Conservation (phyloP, 1,140 invertebrate genomes). For the Acromyrmex heyeri region DNA sequence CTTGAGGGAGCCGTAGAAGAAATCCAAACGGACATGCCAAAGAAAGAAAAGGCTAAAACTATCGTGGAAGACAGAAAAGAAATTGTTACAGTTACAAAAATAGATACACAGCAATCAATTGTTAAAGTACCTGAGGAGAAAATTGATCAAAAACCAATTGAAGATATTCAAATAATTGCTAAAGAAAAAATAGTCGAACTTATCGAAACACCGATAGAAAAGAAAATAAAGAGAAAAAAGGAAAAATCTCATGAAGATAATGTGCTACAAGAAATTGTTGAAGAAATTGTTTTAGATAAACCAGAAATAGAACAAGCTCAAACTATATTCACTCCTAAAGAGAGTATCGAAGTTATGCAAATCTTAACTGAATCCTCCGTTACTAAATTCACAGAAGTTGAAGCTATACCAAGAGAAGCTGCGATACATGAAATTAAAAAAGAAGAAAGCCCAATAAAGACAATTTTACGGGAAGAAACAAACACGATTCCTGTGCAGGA, state of each 20-base stretch:
- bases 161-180: constrained; percentile 48
- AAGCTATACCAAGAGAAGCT: constrained; percentile 14
- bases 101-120: constrained; percentile 39
- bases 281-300: constrained; percentile 61
- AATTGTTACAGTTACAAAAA: constrained; percentile 20
- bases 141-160: constrained; percentile 54
- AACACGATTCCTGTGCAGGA: constrained; percentile 32
- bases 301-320: constrained; percentile 34
- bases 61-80: constrained; percentile 46
- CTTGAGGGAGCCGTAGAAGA: constrained; percentile 73
- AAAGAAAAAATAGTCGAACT: constrained; percentile 71
- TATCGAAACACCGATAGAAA: constrained; percentile 62
- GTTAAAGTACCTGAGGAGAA: constrained; percentile 70
- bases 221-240: constrained; percentile 59
- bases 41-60: constrained; percentile 64
- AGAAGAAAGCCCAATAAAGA: constrained; percentile 34
- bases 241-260: constrained; percentile 19
- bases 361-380: constrained; percentile 29
- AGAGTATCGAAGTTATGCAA: constrained; percentile 48
- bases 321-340: constrained; percentile 10
- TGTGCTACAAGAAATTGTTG: constrained; percentile 52
- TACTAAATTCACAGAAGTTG: constrained; percentile 25
- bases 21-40: constrained; percentile 73
- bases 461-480: constrained; percentile 22
- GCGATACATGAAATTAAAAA: not conserved